These are phyloP conservation scores for Epizoanthus scotinus DNA, from an alignment of 92 coral and sea anemone species.

Conservation along the genomic window DNA sequence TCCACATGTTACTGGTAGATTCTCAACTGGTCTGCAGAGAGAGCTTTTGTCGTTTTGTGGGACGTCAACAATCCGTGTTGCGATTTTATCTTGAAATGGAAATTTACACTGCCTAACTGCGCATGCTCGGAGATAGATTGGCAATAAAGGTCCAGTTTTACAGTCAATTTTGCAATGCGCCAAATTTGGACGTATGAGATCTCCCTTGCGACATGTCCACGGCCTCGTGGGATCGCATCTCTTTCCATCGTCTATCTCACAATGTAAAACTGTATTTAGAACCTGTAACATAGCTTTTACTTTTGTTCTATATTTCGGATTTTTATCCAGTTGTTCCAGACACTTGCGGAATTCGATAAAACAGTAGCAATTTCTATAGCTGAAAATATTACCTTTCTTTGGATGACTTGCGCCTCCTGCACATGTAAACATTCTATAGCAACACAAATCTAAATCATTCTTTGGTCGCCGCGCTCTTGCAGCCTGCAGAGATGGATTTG, in stretches of 20 bases:
- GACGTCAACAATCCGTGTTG: slow-evolving; percentile 81
- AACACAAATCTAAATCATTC: slow-evolving; percentile 82
- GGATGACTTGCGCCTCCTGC: slow-evolving; percentile 69
- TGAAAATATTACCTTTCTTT: slow-evolving; percentile 75
- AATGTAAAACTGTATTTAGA: slow-evolving; percentile 63
- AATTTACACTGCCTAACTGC: slow-evolving; percentile 88
- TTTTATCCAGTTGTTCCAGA: slow-evolving; percentile 52
- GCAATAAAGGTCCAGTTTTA: slow-evolving; percentile 89
- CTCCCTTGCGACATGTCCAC: slow-evolving; percentile 90
- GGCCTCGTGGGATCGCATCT: slow-evolving; percentile 82
- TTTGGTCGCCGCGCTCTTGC: slow-evolving; percentile 50
- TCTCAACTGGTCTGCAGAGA: slow-evolving; percentile 80
- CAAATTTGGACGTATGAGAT: slow-evolving; percentile 76
- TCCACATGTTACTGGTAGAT: slow-evolving; percentile 79
- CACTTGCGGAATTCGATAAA: slow-evolving; percentile 88
- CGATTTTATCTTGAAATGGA: slow-evolving; percentile 65
- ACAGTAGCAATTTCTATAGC: slow-evolving; percentile 90
- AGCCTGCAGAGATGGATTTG: slow-evolving; percentile 39
- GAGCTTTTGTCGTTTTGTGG: slow-evolving; percentile 84
- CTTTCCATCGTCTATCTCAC: slow-evolving; percentile 86
- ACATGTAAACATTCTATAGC: slow-evolving; percentile 90
- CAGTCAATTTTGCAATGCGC: slow-evolving; percentile 96
- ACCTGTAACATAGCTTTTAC: slow-evolving; percentile 62
- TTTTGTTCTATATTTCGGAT: slow-evolving; percentile 59
- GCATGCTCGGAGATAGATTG: slow-evolving; percentile 96